Conservation (phyloP, 2,888 invertebrate species). For the Lysandra coridon region DNA sequence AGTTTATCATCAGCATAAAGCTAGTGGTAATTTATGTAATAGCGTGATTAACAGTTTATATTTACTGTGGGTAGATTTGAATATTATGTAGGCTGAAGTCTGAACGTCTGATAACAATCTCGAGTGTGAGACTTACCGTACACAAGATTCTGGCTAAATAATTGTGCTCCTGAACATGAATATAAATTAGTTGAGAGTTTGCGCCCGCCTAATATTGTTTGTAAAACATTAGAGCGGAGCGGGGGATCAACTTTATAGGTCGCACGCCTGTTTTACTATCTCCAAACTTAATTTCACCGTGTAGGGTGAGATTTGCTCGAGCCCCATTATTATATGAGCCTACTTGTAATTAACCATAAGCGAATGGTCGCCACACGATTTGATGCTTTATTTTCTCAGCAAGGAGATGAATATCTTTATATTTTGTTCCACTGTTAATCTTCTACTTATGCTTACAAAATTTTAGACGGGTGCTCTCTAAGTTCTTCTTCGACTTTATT, state of each 20-base stretch:
- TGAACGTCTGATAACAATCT: background rate
- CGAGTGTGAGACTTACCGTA: background rate
- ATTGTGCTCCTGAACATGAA: slow-evolving; percentile 23
- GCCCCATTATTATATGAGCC: background rate
- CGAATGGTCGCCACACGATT: background rate
- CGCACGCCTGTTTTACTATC: slow-evolving; percentile 37
- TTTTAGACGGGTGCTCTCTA: background rate
- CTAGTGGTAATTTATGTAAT: background rate
- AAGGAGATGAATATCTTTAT: background rate
- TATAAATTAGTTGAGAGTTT: slow-evolving; percentile 34
- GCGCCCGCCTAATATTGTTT: slow-evolving; percentile 40
- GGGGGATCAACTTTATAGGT: slow-evolving; percentile 39
- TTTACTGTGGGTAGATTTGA: background rate
- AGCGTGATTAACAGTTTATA: background rate
- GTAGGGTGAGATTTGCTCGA: slow-evolving; percentile 5
- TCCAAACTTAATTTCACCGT: slow-evolving; percentile 38
- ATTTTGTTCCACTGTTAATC: background rate
- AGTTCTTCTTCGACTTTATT: background rate
- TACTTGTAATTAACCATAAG: background rate
- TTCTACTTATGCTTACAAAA: background rate
- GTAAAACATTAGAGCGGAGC: slow-evolving; percentile 36
- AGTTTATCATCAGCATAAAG: background rate
- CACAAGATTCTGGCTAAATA: slow-evolving; percentile 29
- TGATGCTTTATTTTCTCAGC: background rate
- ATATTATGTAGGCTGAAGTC: background rate